Evolutionary conservation across 2,888 invertebrate species (phyloP), one percentile per base, ranked within the genome.

Genomic region (Pyrrhosoma nymphula): DNA sequence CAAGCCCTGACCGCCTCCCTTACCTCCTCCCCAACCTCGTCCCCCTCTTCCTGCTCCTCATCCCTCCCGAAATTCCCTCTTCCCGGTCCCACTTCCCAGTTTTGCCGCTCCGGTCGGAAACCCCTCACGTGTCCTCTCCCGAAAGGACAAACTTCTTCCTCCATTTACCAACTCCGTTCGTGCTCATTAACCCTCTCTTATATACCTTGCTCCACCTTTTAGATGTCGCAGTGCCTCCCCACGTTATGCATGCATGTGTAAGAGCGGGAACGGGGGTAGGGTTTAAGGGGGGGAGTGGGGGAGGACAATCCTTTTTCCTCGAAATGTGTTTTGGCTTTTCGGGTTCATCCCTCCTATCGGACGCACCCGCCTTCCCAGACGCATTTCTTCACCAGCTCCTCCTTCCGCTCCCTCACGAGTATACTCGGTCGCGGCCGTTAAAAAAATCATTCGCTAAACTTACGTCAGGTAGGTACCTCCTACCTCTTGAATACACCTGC

Each of bases 161-260:
- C 82, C 35, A 82, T 82, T 82, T 82, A 82, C 82, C 35, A 14
- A 82, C 82, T 82, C 82, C 82, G 82, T 82, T 35, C 82, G 82
- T 82, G 82, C 82, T 82, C 82, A 82, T 82, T 82, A 82, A 82
- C 82, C 82, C 35, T 82, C 82, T 35, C 35, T 82, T 69, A 69
- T 69, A n/a, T 69, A 69, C 69, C 69, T n/a, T 18, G n/a, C 69
- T 69, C 69, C 69, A n/a, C 69, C 69, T 69, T 69, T 69, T 69
- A 69, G 69, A 69, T 69, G 69, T 69, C 69, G 69, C 69, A 69
- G 69, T 26, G 23, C n/a, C 63, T 12, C 56, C 69, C 69, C 69
- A n/a, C 69, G 69, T 69, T 69, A 69, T 69, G 69, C 26, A n/a
- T 69, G 69, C 23, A 69, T 69, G 69, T 69, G n/a, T 47, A 47